Evolutionary conservation across 2,797 vertebrate species (phyloP).

Genomic region (Sebastes taczanowskii): DNA sequence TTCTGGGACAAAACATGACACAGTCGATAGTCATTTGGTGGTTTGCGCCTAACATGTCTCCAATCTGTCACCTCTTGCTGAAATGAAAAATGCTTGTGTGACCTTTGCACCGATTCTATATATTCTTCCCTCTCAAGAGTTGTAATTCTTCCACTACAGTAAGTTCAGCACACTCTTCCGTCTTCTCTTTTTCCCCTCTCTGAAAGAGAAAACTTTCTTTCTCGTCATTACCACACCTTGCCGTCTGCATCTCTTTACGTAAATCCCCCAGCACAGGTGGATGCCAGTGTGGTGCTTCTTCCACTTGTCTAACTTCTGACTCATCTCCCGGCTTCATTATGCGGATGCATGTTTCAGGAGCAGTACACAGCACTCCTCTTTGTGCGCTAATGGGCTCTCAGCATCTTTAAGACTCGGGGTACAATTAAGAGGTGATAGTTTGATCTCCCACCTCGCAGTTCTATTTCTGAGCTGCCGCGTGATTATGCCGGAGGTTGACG

Average conservation of each 20-base stretch:
- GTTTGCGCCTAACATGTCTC: conserved; percentile 8
- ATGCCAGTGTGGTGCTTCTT: conserved; percentile 67
- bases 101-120: background rate
- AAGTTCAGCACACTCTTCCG: background rate
- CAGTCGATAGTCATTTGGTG: conserved; percentile 60
- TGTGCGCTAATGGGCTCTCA: conserved; percentile 80
- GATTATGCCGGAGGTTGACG: conserved; percentile 75
- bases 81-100: background rate
- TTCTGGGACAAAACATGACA: conserved; percentile 50
- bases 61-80: conserved; percentile 6
- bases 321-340: conserved; percentile 76
- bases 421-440: conserved; percentile 85
- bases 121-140: background rate
- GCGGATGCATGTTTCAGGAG: conserved; percentile 68
- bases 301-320: conserved; percentile 75
- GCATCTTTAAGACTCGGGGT: conserved; percentile 80
- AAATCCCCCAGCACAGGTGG: conserved; percentile 69
- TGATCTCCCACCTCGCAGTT: conserved; percentile 81
- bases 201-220: conserved; percentile 58
- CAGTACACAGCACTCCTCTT: conserved; percentile 69
- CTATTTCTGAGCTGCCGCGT: conserved; percentile 78
- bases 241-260: conserved; percentile 33
- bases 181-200: background rate
- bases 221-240: conserved; percentile 47
- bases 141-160: background rate